Conservation (phyloP, 2,113 vertebrate genomes). For the Prionailurus viverrinus region DNA sequence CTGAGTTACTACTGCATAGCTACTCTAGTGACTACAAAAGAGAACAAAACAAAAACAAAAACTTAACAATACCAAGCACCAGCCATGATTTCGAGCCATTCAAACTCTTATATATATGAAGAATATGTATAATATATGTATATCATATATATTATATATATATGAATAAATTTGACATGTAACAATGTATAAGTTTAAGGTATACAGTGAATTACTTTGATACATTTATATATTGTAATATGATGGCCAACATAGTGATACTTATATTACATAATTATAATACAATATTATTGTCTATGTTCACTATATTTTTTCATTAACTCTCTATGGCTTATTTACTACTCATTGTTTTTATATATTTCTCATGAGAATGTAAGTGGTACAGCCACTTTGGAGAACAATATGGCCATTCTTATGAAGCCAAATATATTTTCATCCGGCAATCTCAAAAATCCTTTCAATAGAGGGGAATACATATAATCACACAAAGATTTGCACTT, state of each 20-base stretch:
- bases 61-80: not conserved
- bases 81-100: not conserved
- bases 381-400: not conserved
- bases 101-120: not conserved
- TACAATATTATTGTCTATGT: not conserved
- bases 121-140: no score
- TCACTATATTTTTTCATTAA: not conserved
- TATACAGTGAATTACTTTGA: not conserved
- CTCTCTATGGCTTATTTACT: not conserved
- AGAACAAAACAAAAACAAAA: not conserved
- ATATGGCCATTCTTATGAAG: not conserved
- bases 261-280: not conserved
- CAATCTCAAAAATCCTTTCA: not conserved
- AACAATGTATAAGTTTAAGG: not conserved
- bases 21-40: not conserved
- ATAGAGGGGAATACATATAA: not conserved
- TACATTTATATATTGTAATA: not conserved
- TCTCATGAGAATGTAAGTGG: not conserved
- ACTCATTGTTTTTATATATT: not conserved
- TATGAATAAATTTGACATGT: not conserved
- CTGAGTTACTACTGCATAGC: not conserved
- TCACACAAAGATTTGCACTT: not conserved
- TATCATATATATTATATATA: no score
- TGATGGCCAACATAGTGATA: not conserved
- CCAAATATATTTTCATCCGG: not conserved